These are phyloP conservation scores for Arvicola amphibius DNA, from an alignment of 2,797 vertebrate species.

Conservation along the genomic window DNA sequence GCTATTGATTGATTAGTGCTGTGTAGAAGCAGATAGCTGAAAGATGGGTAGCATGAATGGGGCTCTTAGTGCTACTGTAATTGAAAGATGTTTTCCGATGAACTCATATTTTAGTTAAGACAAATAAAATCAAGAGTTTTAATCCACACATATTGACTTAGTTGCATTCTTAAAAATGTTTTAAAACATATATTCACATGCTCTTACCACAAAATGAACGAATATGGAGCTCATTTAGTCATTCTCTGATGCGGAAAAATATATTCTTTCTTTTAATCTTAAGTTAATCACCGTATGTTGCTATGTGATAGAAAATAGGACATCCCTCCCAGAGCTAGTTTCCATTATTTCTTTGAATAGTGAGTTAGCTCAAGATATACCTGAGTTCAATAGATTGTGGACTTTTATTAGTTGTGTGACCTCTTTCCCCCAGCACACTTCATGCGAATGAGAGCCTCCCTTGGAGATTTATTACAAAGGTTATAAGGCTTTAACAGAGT, in stretches of 20 bases:
- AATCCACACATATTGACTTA: not conserved
- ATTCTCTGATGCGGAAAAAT: not conserved
- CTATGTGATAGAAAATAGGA: not conserved
- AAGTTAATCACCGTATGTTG: not conserved
- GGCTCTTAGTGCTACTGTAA: no score
- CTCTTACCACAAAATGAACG: not conserved
- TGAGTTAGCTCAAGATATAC: not conserved
- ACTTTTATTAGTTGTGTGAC: constrained; percentile 21
- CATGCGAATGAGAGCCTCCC: not conserved
- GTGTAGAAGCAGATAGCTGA: not conserved
- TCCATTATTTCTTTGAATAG: constrained; percentile 4
- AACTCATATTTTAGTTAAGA: not conserved
- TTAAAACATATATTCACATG: not conserved
- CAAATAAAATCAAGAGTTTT: not conserved
- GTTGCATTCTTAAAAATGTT: not conserved
- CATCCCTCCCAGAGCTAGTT: not conserved
- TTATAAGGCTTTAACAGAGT: not conserved
- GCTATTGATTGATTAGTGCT: not conserved
- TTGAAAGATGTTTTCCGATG: not conserved
- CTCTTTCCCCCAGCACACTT: not conserved
- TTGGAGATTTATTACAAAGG: constrained; percentile 25
- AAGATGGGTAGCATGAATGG: not conserved
- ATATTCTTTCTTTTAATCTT: not conserved
- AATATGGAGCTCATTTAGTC: not conserved
- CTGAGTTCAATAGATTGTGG: not conserved